phyloP scores from a whole-genome alignment of 2,888 invertebrate genomes.

The Chalcosyrphus nemorum region DNA sequence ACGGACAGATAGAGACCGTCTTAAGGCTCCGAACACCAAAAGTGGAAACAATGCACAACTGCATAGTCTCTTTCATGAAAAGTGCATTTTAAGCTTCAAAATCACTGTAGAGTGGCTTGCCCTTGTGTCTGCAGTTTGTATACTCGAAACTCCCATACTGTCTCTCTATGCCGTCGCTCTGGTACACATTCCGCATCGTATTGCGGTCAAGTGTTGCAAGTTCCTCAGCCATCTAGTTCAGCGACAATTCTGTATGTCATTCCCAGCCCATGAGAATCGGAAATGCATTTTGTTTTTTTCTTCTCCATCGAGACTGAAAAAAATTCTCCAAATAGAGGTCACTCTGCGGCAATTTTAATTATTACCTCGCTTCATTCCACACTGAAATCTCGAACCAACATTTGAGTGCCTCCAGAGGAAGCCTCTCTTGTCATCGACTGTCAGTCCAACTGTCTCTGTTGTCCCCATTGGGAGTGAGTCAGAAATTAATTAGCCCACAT shows the following conservation, averaged over 20 bases:
- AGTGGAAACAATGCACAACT: too few relatives aligned
- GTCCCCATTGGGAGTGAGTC: neutral
- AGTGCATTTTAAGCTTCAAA: too few relatives aligned
- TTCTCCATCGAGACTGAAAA: neutral
- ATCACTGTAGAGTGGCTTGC: too few relatives aligned
- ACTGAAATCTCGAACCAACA: neutral
- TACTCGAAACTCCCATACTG: neutral
- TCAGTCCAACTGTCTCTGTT: neutral
- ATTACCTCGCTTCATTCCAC: neutral
- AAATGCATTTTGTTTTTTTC: constrained; percentile 36
- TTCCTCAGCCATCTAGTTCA: neutral
- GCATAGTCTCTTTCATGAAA: too few relatives aligned
- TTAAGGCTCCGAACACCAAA: too few relatives aligned
- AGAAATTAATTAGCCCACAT: neutral
- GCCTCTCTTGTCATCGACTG: neutral
- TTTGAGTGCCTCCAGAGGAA: neutral
- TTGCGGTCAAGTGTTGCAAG: constrained; percentile 16
- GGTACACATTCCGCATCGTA: neutral
- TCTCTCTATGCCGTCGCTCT: neutral
- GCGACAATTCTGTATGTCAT: neutral
- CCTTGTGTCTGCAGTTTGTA: too few relatives aligned
- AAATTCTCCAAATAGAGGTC: neutral
- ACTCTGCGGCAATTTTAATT: neutral
- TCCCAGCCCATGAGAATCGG: constrained; percentile 23
- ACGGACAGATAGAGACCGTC: too few relatives aligned